A percentile compares a stretch with the other conserved stretches of the same genome.
phyloP scores from a whole-genome alignment of 1,140 invertebrate genomes.

The Orchestia grillus region DNA sequence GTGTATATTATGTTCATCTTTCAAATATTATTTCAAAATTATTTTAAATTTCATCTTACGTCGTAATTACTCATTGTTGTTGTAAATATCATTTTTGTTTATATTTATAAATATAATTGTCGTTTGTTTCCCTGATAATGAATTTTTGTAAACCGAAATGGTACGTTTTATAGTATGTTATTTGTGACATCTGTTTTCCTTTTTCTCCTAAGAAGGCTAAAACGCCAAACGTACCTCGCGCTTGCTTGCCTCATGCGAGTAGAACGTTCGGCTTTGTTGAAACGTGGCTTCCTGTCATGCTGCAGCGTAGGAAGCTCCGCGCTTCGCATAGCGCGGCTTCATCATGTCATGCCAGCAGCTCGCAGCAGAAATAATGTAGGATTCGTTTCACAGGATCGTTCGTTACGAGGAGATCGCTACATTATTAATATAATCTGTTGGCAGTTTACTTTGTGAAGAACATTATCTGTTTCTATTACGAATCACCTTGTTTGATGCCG shows the following conservation, averaged over 20 bases:
- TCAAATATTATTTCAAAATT: too few species aligned
- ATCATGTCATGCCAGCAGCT: neutral
- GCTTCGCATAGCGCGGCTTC: neutral
- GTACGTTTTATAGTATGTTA: neutral
- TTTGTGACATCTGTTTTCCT: neutral
- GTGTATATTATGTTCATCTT: too few species aligned
- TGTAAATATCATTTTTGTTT: too few species aligned
- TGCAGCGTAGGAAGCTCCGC: neutral
- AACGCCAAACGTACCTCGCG: too few species aligned
- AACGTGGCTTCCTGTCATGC: neutral
- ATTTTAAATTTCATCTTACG: too few species aligned
- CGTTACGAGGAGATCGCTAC: neutral
- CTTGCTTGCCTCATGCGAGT: too few species aligned
- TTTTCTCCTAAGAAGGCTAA: neutral
- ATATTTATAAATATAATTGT: too few species aligned
- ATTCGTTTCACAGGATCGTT: neutral
- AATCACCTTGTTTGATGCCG: too few species aligned
- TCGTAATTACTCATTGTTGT: too few species aligned
- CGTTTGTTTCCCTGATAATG: too few species aligned
- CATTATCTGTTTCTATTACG: neutral
- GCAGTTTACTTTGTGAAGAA: neutral
- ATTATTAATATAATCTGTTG: neutral
- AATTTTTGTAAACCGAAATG: too few species aligned
- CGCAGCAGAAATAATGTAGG: neutral
- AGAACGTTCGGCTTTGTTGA: neutral